Evolutionary conservation across 2,888 invertebrate genomes (phyloP), one percentile per base, ranked within the genome.

Genomic region (Scaptomyza reducta): DNA sequence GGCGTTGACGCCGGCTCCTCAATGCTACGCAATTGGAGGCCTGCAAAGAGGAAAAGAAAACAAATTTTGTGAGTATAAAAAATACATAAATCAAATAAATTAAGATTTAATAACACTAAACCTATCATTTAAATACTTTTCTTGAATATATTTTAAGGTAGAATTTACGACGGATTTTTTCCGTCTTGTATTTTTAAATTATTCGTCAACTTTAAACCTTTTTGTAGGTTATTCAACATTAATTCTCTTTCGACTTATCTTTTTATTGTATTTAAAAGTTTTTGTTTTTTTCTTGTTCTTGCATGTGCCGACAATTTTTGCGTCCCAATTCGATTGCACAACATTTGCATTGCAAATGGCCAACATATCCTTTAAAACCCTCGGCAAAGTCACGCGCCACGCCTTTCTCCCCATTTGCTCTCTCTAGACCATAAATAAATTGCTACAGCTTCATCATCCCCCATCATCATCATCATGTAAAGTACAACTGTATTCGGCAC

Each of bases 21-120:
- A 93, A 95, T 95, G 93, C 96, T 95, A 93, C 96, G 96, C 94
- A 96, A 93, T 93, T 96, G 96, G 93, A 96, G 94, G 93, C 96
- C 96, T 96, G 93, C 2, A 47, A 47, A 10, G 5, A 93, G 5
- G 9, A 10, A 3, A 10, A 1, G 9, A 31, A 31, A 31, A 2
- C 1, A 31, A 31, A 10, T 31, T 31, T 7, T 1, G 7, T 27
- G 1, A 27, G 6, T 27, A 31, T 31, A 31, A 31, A 10, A 31
- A 27, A 27, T n/a, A n/a, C n/a, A n/a, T n/a, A 27, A 7, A 27
- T 27, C 6, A 27, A 7, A 7, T 1, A 27, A 27, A 27, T 7
- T 7, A 0, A 27, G 27, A 0, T 27, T 27, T 1, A 7, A 27
- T 27, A 27, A 7, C 6, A 27, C 6, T 7, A 27, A 27, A 27